Conservation (phyloP, 1,140 invertebrate species). For the Venturia canescens region DNA sequence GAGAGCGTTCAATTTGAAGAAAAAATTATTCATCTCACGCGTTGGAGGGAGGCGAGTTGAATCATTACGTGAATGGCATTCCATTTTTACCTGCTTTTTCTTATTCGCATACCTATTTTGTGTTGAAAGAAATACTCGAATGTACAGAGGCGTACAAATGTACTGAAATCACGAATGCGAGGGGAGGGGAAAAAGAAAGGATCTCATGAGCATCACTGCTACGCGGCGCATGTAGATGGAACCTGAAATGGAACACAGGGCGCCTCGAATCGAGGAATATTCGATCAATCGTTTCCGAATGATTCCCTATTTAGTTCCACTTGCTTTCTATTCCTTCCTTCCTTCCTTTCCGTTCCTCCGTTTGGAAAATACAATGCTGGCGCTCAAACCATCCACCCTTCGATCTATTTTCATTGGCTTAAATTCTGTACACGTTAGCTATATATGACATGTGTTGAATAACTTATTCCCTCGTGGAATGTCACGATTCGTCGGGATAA, state of each 20-base stretch:
- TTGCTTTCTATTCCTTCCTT: slow-evolving; percentile 2
- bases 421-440: not conserved
- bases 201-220: not conserved
- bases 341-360: not conserved
- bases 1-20: not conserved
- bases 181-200: not conserved
- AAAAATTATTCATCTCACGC: not conserved
- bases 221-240: not conserved
- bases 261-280: slow-evolving; percentile 6
- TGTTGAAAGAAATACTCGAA: not conserved
- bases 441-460: not conserved
- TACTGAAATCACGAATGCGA: not conserved
- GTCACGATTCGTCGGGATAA: not conserved
- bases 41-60: too few species aligned
- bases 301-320: not conserved
- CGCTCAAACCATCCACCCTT: not conserved
- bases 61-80: too few species aligned
- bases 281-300: slow-evolving; percentile 12
- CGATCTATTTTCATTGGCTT: not conserved
- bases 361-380: not conserved
- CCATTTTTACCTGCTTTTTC: too few species aligned
- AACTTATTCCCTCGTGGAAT: not conserved
- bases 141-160: too few species aligned
- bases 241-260: not conserved
- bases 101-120: too few species aligned